A percentile compares a stretch with the other conserved stretches of the same genome.
phyloP scores from a whole-genome alignment of 2,113 vertebrate species.

The Cheirogaleus medius region DNA sequence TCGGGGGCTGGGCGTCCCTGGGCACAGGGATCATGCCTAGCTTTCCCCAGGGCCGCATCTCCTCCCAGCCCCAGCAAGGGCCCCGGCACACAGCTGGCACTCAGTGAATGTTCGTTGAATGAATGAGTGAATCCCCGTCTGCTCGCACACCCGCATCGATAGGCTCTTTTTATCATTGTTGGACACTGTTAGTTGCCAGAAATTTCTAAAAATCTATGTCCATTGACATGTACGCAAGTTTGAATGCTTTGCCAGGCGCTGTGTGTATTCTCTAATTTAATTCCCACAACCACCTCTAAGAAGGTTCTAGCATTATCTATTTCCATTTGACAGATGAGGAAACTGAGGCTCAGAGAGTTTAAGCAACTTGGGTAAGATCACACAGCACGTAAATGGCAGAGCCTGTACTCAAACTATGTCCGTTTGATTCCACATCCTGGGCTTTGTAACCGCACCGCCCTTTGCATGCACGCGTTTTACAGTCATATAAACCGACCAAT shows the following conservation, averaged over 20 bases:
- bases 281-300: background rate
- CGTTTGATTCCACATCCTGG: background rate
- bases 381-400: background rate
- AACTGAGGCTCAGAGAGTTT: background rate
- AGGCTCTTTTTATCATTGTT: background rate
- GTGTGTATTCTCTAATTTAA: background rate
- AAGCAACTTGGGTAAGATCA: background rate
- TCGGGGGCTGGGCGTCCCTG: background rate
- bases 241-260: background rate
- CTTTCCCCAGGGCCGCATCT: background rate
- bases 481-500: background rate
- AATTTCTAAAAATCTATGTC: background rate
- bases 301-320: background rate
- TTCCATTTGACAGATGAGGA: background rate
- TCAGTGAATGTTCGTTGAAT: background rate
- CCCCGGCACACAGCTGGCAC: background rate
- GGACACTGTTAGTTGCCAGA: background rate
- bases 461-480: too few species aligned
- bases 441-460: background rate
- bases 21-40: background rate
- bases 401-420: background rate
- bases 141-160: too few species aligned
- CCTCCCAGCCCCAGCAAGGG: background rate
- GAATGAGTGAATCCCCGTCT: background rate
- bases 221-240: background rate